These are phyloP conservation scores for Melanaphis sacchari DNA, from an alignment of 1,140 invertebrate genomes.

Conservation along the genomic window DNA sequence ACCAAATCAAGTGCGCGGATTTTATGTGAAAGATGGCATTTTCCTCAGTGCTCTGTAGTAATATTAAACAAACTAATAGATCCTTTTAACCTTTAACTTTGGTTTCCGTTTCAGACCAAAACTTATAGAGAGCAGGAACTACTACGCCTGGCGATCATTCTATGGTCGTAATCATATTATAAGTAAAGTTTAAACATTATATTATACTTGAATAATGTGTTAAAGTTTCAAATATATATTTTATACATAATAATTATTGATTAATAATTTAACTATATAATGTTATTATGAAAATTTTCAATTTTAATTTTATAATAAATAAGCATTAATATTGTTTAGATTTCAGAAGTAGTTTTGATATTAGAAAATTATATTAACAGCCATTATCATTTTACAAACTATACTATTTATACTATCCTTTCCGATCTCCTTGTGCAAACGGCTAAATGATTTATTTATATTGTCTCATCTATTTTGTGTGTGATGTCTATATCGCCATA, in stretches of 20 bases:
- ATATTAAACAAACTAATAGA: not conserved
- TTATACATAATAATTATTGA: not conserved
- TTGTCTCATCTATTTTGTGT: not conserved
- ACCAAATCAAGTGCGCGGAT: not conserved
- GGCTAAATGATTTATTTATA: not conserved
- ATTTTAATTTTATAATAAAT: not conserved
- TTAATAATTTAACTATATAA: not conserved
- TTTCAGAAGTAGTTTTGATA: not conserved
- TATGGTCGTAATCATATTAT: not conserved
- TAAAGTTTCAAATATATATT: not conserved
- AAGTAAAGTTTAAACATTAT: not conserved
- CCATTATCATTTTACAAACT: not conserved
- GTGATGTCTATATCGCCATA: not conserved
- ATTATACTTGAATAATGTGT: not conserved
- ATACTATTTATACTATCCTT: not conserved
- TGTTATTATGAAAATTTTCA: not conserved
- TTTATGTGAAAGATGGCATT: not conserved
- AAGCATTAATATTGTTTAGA: not conserved
- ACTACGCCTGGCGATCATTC: not conserved
- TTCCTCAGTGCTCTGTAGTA: not conserved
- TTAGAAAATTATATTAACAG: not conserved
- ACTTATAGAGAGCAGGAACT: not conserved
- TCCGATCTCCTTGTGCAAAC: not conserved
- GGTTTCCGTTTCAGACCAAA: not conserved
- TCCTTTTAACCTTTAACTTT: slow-evolving; percentile 25